These are phyloP conservation scores for Leptobrachium leishanense DNA, from an alignment of 2,113 vertebrate species.

Conservation along the genomic window DNA sequence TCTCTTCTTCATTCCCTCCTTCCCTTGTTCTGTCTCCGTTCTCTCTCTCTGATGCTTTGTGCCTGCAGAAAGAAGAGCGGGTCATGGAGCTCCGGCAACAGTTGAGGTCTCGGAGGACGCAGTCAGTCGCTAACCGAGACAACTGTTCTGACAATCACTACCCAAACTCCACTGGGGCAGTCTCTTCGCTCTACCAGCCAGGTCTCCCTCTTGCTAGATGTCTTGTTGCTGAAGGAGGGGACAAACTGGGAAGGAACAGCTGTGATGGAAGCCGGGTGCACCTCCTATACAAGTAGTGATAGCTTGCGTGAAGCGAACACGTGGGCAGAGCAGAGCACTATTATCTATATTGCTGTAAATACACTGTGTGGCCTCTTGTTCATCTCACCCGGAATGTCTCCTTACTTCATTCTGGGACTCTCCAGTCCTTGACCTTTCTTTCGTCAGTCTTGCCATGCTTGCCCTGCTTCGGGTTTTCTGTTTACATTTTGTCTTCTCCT, in stretches of 20 bases:
- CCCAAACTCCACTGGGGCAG: constrained; percentile 66
- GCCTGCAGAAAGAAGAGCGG: constrained; percentile 83
- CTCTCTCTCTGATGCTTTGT: background rate
- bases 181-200: constrained; percentile 70
- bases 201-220: constrained; percentile 57
- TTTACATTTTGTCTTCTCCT: background rate
- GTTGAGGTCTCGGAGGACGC: constrained; percentile 79
- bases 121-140: constrained; percentile 69
- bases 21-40: background rate
- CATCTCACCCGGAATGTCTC: constrained; percentile 3
- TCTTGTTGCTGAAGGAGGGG: constrained; percentile 63
- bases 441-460: background rate
- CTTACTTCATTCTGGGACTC: background rate
- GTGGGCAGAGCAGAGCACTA: background rate
- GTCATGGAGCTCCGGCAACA: constrained; percentile 87
- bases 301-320: background rate
- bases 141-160: constrained; percentile 73
- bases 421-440: background rate
- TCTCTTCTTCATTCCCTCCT: background rate
- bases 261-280: constrained; percentile 90
- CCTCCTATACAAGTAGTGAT: constrained; percentile 90
- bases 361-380: constrained; percentile 19
- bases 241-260: constrained; percentile 85
- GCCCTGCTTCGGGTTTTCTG: background rate
- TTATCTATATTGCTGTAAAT: constrained; percentile 15